Evolutionary conservation across 1,140 invertebrate genomes (phyloP), one percentile per base, ranked within the genome.

Genomic region (Nasonia vitripennis): DNA sequence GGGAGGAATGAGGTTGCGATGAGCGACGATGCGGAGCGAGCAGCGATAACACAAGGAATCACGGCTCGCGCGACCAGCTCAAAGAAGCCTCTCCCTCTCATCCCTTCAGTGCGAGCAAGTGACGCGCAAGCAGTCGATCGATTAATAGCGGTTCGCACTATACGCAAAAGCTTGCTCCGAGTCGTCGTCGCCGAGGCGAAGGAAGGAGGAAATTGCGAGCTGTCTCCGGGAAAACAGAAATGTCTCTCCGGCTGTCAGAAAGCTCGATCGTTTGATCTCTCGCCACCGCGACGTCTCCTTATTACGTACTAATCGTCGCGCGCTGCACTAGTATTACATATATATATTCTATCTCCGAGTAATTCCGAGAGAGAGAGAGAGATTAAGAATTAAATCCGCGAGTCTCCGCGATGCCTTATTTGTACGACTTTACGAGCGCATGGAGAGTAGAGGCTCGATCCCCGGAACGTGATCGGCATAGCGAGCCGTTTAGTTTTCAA

Each of bases 401-500:
- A 37, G 34, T 34, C 34, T 27, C 23, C 0, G 23, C 23, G 23
- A 27, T 27, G 23, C 23, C 0, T n/a, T n/a, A n/a, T n/a, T n/a
- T n/a, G n/a, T n/a, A n/a, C n/a, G n/a, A n/a, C n/a, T n/a, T 27
- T 27, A 27, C 23, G 23, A 27, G 23, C 23, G 23, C 23, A 27
- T 27, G 23, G 23, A 27, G 23, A 27, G 23, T 27, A 27, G 51
- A 41, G 51, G 51, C 51, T 55, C 51, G 51, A 12, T 12, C 79
- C 68, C 20, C 78, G 31, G 1, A n/a, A 79, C 78, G 78, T 79
- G 78, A 55, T 62, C 78, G 31, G 78, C 27, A 67, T 79, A 67
- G 55, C n/a, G 55, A 20, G 17, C 14, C n/a, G 55, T 62, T 20
- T 51, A 55, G 5, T 62, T 62, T 62, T 20, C 55, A n/a, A 62